A percentile compares a stretch with the other conserved stretches of the same genome.
phyloP scores from a whole-genome alignment of 2,888 invertebrate species.

The Schizaphis graminum region DNA sequence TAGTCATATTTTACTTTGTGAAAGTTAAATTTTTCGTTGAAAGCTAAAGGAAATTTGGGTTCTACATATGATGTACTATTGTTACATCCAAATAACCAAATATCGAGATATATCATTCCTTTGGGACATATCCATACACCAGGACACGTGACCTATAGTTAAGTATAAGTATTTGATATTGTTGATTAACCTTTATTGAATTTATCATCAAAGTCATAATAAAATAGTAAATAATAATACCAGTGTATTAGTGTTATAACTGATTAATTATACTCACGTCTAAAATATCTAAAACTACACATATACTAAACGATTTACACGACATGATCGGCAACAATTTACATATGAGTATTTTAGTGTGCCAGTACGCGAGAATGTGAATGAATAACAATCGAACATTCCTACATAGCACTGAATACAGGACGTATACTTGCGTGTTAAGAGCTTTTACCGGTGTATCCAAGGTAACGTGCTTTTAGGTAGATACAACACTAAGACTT shows the following conservation, averaged over 20 bases:
- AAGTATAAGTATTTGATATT: neutral
- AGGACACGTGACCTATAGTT: slow-evolving; percentile 81
- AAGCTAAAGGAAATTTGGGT: slow-evolving; percentile 81
- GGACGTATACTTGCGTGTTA: slow-evolving; percentile 26
- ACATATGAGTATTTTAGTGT: neutral
- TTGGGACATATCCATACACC: slow-evolving; percentile 87
- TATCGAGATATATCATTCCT: slow-evolving; percentile 81
- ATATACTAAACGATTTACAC: slow-evolving; percentile 48
- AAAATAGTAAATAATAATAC: neutral
- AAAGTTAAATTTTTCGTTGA: slow-evolving; percentile 81
- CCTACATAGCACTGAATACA: neutral
- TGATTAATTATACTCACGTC: slow-evolving; percentile 37
- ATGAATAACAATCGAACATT: slow-evolving; percentile 40
- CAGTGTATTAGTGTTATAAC: neutral
- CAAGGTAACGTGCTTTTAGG: slow-evolving; percentile 46
- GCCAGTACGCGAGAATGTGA: neutral
- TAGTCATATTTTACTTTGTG: slow-evolving; percentile 72
- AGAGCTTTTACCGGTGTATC: slow-evolving; percentile 48
- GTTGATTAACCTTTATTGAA: neutral
- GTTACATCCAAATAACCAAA: slow-evolving; percentile 79
- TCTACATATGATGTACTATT: slow-evolving; percentile 78
- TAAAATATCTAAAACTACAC: slow-evolving; percentile 41
- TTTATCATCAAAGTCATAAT: neutral
- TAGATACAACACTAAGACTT: slow-evolving; percentile 4
- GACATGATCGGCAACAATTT: slow-evolving; percentile 8